Conservation (phyloP, 2,888 invertebrate species). For the Tricholauxania praeusta region DNA sequence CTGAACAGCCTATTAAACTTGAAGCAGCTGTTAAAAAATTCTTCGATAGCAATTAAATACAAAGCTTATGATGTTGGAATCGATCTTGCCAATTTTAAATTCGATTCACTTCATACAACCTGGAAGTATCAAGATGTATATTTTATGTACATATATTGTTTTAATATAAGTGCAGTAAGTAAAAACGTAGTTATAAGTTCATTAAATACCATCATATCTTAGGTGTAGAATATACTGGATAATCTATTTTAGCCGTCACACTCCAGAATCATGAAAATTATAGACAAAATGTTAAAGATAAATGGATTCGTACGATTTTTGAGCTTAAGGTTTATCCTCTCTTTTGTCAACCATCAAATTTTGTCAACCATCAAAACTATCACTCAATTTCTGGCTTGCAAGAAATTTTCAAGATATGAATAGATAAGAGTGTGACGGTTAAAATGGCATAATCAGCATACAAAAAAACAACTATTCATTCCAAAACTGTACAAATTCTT, state of each 20-base stretch:
- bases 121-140: background rate
- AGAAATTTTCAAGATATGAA: too few species aligned
- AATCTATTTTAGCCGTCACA: too few species aligned
- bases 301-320: background rate
- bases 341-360: background rate
- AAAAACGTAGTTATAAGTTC: background rate
- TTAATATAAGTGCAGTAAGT: background rate
- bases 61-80: too few species aligned
- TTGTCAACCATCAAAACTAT: background rate
- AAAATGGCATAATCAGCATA: too few species aligned
- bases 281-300: background rate
- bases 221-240: background rate
- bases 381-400: too few species aligned
- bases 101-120: background rate
- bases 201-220: slow-evolving; percentile 6
- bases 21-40: too few species aligned
- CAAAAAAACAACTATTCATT: too few species aligned
- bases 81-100: background rate
- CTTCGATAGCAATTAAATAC: too few species aligned
- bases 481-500: too few species aligned
- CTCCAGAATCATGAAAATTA: too few species aligned
- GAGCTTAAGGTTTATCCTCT: background rate
- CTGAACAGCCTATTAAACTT: background rate
- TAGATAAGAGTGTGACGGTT: too few species aligned
- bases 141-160: background rate